Conservation (phyloP, 2,113 vertebrate species). For the Perca fluviatilis region DNA sequence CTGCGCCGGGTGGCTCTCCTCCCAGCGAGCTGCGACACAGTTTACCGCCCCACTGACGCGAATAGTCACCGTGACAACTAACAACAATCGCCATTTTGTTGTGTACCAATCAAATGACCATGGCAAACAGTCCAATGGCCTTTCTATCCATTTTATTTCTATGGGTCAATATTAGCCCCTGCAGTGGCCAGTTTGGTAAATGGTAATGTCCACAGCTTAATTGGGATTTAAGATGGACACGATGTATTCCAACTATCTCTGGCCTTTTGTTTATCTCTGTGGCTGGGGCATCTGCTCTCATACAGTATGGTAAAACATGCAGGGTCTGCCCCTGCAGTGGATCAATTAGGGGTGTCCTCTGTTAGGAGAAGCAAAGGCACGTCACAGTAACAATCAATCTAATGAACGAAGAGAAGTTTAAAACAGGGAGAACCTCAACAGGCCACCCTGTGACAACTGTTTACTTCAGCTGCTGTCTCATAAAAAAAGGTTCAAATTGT, state of each 20-base stretch:
- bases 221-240: neutral
- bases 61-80: too few relatives aligned
- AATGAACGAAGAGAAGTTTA: constrained; percentile 1
- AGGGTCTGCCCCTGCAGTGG: neutral
- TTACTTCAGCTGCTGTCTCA: too few relatives aligned
- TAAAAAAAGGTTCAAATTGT: too few relatives aligned
- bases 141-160: too few relatives aligned
- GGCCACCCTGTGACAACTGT: too few relatives aligned
- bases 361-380: constrained; percentile 26
- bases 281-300: neutral
- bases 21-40: too few relatives aligned
- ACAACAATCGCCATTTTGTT: too few relatives aligned
- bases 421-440: neutral
- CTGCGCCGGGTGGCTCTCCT: too few relatives aligned
- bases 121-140: too few relatives aligned
- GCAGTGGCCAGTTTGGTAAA: neutral
- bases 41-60: too few relatives aligned
- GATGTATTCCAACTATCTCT: neutral
- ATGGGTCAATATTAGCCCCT: constrained; percentile 13
- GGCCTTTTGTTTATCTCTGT: neutral
- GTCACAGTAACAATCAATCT: neutral
- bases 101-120: too few relatives aligned
- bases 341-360: constrained; percentile 44
- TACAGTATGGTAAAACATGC: constrained; percentile 40
- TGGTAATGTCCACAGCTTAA: neutral